These are phyloP conservation scores for Willowsia nigromaculata DNA, from an alignment of 2,888 invertebrate genomes.

Conservation along the genomic window DNA sequence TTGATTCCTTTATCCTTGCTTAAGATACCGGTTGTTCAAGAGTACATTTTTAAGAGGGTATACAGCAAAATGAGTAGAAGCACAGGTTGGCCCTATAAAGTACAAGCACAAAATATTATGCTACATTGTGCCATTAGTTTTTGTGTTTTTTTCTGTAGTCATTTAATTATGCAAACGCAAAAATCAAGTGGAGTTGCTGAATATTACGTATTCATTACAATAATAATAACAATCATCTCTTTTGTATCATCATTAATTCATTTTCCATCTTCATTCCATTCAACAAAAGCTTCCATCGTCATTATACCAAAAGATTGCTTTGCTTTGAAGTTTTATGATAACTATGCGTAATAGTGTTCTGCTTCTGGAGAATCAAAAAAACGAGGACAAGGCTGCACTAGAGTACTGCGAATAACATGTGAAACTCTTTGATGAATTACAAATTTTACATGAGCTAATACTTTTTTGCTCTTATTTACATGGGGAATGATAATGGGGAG, in stretches of 20 bases:
- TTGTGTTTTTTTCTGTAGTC: neutral
- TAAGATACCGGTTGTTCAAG: neutral
- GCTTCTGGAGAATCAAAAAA: conserved; percentile 16
- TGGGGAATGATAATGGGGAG: too few relatives aligned
- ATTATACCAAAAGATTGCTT: neutral
- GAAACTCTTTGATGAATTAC: neutral
- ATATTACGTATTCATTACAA: neutral
- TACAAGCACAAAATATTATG: neutral
- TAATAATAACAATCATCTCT: neutral
- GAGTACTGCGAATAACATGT: neutral
- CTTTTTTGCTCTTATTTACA: neutral
- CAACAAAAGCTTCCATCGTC: too few relatives aligned
- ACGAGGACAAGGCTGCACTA: conserved; percentile 12
- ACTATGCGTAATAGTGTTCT: neutral
- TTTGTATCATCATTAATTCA: neutral
- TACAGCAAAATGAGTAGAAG: neutral
- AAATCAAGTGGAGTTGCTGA: neutral
- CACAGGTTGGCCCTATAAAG: too few relatives aligned
- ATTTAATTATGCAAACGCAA: neutral
- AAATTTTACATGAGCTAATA: neutral
- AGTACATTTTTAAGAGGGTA: neutral
- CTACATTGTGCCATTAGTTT: neutral
- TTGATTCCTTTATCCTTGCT: neutral
- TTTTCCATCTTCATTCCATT: neutral
- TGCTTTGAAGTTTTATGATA: neutral